A percentile compares a stretch with the other conserved stretches of the same genome.
phyloP scores from a whole-genome alignment of 2,797 vertebrate species.

The Poeciliopsis infans region DNA sequence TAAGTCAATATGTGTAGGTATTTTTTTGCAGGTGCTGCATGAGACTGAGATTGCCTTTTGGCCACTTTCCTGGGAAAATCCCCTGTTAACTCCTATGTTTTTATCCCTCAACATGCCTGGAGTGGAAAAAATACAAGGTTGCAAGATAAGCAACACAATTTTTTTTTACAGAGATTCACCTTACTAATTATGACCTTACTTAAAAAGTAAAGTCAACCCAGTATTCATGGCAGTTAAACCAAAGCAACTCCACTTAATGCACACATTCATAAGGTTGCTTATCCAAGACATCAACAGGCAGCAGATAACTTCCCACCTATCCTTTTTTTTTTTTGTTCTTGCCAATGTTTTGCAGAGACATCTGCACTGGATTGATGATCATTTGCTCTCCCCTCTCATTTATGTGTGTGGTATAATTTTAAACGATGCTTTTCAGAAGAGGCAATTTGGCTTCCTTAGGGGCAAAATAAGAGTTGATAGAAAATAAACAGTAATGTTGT shows the following conservation, averaged over 20 bases:
- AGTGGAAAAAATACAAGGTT: slow-evolving; percentile 47
- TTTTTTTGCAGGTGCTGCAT: slow-evolving; percentile 69
- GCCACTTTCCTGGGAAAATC: slow-evolving; percentile 63
- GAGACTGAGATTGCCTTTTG: slow-evolving; percentile 56
- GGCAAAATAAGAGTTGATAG: slow-evolving; percentile 64
- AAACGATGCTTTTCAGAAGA: slow-evolving; percentile 40
- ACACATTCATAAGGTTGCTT: neutral
- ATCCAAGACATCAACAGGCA: slow-evolving; percentile 29
- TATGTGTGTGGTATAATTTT: slow-evolving; percentile 48
- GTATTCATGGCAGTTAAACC: neutral
- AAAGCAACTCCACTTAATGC: neutral
- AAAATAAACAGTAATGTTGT: slow-evolving; percentile 58
- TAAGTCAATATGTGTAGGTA: slow-evolving; percentile 59
- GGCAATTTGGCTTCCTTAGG: slow-evolving; percentile 52
- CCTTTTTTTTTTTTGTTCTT: slow-evolving; percentile 5
- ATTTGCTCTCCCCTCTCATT: slow-evolving; percentile 37
- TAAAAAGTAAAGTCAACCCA: slow-evolving; percentile 3
- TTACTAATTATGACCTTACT: neutral
- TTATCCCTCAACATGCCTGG: slow-evolving; percentile 50
- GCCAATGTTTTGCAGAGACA: slow-evolving; percentile 20
- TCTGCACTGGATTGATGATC: slow-evolving; percentile 50
- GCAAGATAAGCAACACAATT: slow-evolving; percentile 19
- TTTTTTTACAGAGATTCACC: neutral
- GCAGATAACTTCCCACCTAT: slow-evolving; percentile 14
- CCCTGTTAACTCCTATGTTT: slow-evolving; percentile 68